Base-by-base conservation (phyloP, 2,888 invertebrate species). In the Gonocerus acuteangulatus region DNA sequence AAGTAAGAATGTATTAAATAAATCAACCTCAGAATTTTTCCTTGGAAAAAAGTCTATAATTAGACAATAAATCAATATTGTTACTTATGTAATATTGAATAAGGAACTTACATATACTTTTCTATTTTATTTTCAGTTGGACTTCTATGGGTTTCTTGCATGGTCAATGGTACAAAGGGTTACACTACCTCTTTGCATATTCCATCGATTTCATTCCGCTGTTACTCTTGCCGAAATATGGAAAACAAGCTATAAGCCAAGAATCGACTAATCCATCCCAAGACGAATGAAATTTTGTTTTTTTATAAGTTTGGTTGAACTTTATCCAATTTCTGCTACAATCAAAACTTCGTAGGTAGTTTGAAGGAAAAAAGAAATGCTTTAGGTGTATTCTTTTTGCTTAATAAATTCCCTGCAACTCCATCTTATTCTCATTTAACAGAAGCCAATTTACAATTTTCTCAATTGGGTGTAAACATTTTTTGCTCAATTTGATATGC, bases 141-240 rank as follows among this genome's bases (percentile, higher is more conserved):
- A 91, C 70, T 93, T 94, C 78, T 95, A 94, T 73, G 95, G 95
- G 60, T 89, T 87, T 74, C 82, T 92, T 66, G 87, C 94, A 66
- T 95, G 95, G 95, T 87, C 92, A 58, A 84, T 95, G 68, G 88
- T 95, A 49, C 91, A 93, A 75, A 88, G 94, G 71, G 84, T 94
- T 71, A 92, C 93, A 69, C 80, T 95, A 68, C 95, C 95, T 39
- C 82, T 95, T 68, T 93, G 92, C 80, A 95, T 95, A 74, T 95
- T 95, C 83, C 95, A 94, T 77, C 87, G 94, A 70, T 94, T 94
- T 83, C 93, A 94, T 76, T 92, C 92, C 64, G 91, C 93, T 23
- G 93, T 94, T 32, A 91, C 93, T 78, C 83, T 94, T 68, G 93
- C 93, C 67, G 93, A 94, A 78, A 91, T 94, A 70, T 94, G 94